Percentiles rank a stretch among this genome's conserved stretches.
Evolutionary conservation across 2,888 invertebrate genomes (phyloP).

Genomic region (Folsomia candida): DNA sequence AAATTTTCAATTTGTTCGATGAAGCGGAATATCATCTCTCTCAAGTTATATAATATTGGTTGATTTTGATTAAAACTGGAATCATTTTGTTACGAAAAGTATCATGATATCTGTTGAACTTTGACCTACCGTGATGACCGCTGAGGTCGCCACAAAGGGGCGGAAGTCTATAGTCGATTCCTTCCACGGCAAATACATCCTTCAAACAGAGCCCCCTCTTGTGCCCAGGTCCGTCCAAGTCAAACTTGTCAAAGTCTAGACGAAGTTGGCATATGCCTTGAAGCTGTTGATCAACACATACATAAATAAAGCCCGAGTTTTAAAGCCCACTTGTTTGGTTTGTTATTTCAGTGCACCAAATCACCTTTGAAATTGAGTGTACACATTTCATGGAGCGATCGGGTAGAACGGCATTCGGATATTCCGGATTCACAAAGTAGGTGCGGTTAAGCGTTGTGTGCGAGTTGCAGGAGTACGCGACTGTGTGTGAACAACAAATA

Average conservation of each 20-base stretch:
- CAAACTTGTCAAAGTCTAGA: slow-evolving; percentile 68
- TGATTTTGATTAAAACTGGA: not conserved
- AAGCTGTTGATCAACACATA: slow-evolving; percentile 31
- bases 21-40: too few species aligned
- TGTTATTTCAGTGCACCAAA: too few species aligned
- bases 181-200: slow-evolving; percentile 43
- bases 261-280: slow-evolving; percentile 65
- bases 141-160: slow-evolving; percentile 48
- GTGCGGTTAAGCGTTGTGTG: slow-evolving; percentile 63
- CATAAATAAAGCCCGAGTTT: too few species aligned
- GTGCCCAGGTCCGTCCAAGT: slow-evolving; percentile 57
- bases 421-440: slow-evolving; percentile 70
- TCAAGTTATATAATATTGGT: too few species aligned
- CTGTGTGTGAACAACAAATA: slow-evolving; percentile 56
- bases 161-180: slow-evolving; percentile 40
- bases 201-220: slow-evolving; percentile 39
- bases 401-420: slow-evolving; percentile 36
- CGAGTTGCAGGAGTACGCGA: slow-evolving; percentile 66
- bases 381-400: slow-evolving; percentile 48
- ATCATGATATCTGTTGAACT: not conserved
- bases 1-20: too few species aligned
- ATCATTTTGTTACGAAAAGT: not conserved
- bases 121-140: slow-evolving; percentile 43
- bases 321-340: too few species aligned
- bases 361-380: slow-evolving; percentile 44